phyloP scores from a whole-genome alignment of 2,797 vertebrate genomes.

The Phrynocephalus vlangalii region DNA sequence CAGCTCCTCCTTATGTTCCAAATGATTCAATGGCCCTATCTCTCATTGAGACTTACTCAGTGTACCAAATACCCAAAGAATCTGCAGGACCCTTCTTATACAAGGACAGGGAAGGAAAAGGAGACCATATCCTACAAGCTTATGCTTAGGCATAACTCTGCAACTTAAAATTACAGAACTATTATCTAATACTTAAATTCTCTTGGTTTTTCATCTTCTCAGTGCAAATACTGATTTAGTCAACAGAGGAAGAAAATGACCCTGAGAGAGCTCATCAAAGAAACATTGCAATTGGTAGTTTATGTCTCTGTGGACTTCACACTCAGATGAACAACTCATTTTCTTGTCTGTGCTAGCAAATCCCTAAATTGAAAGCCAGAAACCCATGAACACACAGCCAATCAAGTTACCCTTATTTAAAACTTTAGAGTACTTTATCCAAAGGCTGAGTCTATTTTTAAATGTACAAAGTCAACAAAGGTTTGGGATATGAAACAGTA shows the following conservation, averaged over 20 bases:
- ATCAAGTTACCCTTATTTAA: constrained; percentile 18
- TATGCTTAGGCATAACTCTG: background rate
- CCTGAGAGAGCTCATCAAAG: constrained; percentile 35
- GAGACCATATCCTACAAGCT: background rate
- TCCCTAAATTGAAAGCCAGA: constrained; percentile 29
- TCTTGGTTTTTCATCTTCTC: constrained; percentile 9
- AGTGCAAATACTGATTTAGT: constrained; percentile 33
- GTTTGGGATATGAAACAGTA: constrained; percentile 1
- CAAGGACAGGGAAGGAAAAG: background rate
- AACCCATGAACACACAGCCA: constrained; percentile 26
- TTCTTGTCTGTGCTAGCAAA: constrained; percentile 39
- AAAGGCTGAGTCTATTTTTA: constrained; percentile 16
- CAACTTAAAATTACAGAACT: constrained; percentile 1
- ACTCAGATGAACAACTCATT: constrained; percentile 43
- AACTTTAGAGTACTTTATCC: background rate
- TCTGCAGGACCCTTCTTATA: background rate
- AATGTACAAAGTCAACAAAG: constrained; percentile 20
- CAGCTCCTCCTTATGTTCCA: background rate
- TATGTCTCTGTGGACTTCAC: constrained; percentile 38
- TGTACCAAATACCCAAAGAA: no score
- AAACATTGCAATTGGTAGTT: constrained; percentile 31
- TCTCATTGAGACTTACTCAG: background rate
- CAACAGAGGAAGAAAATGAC: constrained; percentile 22
- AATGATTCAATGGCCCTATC: background rate
- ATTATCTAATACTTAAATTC: background rate